phyloP scores from a whole-genome alignment of 2,113 vertebrate species.

The Grantiella picta region DNA sequence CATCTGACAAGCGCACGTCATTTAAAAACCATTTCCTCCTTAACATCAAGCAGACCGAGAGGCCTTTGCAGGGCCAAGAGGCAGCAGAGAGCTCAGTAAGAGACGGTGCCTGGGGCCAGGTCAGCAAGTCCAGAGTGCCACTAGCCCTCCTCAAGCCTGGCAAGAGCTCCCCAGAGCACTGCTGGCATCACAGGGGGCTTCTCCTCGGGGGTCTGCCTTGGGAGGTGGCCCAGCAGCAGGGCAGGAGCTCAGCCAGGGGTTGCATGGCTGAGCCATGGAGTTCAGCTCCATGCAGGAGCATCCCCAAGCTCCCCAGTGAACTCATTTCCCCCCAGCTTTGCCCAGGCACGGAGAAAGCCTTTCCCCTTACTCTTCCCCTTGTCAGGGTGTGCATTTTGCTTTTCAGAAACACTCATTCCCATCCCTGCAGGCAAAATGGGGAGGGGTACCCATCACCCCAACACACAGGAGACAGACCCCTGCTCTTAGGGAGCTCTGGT shows the following conservation, averaged over 20 bases:
- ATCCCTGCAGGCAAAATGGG: not conserved
- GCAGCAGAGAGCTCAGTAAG: not conserved
- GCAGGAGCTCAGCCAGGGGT: not conserved
- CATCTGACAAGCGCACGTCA: constrained; percentile 55
- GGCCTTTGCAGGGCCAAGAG: not conserved
- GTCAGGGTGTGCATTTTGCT: constrained; percentile 21
- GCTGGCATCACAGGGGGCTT: not conserved
- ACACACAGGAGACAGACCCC: not conserved
- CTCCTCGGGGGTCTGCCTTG: not conserved
- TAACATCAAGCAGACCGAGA: not conserved
- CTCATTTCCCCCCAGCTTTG: constrained; percentile 3
- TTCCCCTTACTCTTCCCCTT: not conserved
- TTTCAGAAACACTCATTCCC: constrained; percentile 34
- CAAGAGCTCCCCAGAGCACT: not conserved
- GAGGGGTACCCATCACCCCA: not conserved
- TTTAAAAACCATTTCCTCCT: constrained; percentile 63
- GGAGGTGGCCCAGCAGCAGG: not conserved
- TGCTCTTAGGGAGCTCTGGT: not conserved
- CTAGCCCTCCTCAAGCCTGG: not conserved
- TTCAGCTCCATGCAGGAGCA: not conserved
- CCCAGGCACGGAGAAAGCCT: not conserved
- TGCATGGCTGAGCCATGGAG: not conserved
- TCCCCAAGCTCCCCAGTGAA: not conserved
- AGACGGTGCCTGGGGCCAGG: not conserved
- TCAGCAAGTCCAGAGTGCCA: not conserved